Conservation (phyloP, 2,113 vertebrate species). For the Pachycephala philippinensis region DNA sequence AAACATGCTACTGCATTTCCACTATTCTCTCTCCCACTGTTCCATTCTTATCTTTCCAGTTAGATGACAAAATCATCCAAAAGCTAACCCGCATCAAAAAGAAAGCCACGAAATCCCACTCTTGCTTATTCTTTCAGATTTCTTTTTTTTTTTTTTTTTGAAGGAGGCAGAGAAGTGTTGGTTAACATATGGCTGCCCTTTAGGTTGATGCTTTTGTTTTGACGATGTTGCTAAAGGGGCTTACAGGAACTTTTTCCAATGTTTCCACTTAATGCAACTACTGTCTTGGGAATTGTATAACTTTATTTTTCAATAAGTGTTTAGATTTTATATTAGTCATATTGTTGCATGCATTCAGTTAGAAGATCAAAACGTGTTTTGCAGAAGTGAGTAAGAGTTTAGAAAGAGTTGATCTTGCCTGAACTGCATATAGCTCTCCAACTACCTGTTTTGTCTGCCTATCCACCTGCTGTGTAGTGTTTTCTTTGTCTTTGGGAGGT, state of each 20-base stretch:
- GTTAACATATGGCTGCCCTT: background rate
- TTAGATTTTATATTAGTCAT: background rate
- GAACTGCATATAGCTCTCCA: background rate
- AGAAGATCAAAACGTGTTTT: background rate
- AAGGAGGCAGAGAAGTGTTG: background rate
- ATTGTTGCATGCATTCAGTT: background rate
- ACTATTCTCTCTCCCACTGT: background rate
- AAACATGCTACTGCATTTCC: background rate
- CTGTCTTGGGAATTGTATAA: background rate
- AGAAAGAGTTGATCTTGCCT: background rate
- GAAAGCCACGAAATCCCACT: background rate
- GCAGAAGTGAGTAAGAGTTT: background rate
- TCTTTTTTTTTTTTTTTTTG: background rate
- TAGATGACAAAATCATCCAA: background rate
- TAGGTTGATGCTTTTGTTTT: conserved; percentile 35
- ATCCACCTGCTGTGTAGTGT: background rate
- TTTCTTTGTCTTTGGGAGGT: background rate
- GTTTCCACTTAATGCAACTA: background rate
- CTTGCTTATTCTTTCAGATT: background rate
- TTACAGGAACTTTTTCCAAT: background rate
- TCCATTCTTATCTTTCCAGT: background rate
- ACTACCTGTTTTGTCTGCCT: background rate
- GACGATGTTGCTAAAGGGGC: background rate
- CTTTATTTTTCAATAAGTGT: background rate
- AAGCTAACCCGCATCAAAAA: background rate